These are phyloP conservation scores for Conchocele bisecta DNA, from an alignment of 2,888 invertebrate genomes.

Conservation along the genomic window DNA sequence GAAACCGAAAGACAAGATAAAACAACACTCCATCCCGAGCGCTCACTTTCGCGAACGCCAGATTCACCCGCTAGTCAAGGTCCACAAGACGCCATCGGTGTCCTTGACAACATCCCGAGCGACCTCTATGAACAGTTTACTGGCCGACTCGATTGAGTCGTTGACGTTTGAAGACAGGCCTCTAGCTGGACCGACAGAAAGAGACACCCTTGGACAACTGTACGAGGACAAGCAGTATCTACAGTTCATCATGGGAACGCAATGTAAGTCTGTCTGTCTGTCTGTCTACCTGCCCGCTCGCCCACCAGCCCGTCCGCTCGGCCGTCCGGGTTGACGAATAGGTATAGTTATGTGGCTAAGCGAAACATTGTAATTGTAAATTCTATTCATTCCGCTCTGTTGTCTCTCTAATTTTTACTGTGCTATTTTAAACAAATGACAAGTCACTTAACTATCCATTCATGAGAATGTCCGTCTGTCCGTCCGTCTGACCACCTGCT, in stretches of 20 bases:
- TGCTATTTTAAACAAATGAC: too few relatives aligned
- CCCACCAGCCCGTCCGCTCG: too few relatives aligned
- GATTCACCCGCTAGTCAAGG: conserved; percentile 54
- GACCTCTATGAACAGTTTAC: conserved; percentile 31
- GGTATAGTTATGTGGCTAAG: too few relatives aligned
- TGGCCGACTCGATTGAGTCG: conserved; percentile 50
- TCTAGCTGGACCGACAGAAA: conserved; percentile 71
- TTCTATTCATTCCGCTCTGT: too few relatives aligned
- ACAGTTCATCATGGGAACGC: conserved; percentile 85
- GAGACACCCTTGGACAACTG: conserved; percentile 87
- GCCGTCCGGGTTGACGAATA: too few relatives aligned
- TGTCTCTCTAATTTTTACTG: too few relatives aligned
- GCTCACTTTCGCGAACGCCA: conserved; percentile 57
- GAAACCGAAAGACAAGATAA: conserved; percentile 44
- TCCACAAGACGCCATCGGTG: conserved; percentile 57
- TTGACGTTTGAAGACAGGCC: conserved; percentile 49
- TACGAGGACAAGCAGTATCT: conserved; percentile 91
- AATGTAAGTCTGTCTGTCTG: too few relatives aligned
- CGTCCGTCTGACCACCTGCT: too few relatives aligned
- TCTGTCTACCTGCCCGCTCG: too few relatives aligned
- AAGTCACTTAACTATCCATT: too few relatives aligned
- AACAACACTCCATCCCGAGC: conserved; percentile 46
- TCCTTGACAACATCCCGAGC: conserved; percentile 47
- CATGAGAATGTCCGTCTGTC: too few relatives aligned
- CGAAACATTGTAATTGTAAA: too few relatives aligned